phyloP scores from a whole-genome alignment of 2,113 vertebrate species.

The Cavia porcellus region DNA sequence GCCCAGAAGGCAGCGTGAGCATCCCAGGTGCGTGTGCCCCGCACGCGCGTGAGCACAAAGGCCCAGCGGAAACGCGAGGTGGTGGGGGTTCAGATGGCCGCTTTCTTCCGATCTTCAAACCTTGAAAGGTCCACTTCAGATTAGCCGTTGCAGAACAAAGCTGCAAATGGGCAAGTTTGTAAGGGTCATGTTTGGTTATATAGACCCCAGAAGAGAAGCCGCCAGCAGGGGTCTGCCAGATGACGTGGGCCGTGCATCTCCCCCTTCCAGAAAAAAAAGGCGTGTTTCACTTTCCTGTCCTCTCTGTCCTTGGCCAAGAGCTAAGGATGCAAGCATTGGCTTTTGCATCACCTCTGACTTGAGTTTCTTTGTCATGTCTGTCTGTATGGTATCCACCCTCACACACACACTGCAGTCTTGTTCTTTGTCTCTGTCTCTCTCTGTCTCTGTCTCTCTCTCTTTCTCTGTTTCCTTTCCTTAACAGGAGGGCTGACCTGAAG shows the following conservation, averaged over 20 bases:
- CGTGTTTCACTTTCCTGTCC: neutral
- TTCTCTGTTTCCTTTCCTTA: neutral
- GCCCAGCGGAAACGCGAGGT: neutral
- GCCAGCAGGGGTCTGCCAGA: neutral
- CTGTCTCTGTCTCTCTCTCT: neutral
- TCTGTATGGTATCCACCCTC: neutral
- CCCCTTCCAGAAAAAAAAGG: neutral
- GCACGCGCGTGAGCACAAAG: neutral
- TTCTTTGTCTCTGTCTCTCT: too few species aligned
- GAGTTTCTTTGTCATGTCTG: neutral
- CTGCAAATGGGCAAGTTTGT: neutral
- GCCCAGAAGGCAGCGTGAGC: constrained; percentile 76
- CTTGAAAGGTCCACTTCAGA: neutral
- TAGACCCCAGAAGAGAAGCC: neutral
- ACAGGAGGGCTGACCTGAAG: neutral
- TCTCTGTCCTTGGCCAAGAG: neutral
- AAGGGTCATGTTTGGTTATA: neutral
- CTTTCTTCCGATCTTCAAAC: neutral
- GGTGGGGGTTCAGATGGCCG: neutral
- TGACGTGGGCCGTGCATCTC: neutral
- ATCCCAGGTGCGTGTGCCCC: constrained; percentile 80
- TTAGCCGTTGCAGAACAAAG: neutral
- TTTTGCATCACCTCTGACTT: neutral
- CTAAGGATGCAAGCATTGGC: neutral
- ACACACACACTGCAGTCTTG: neutral